phyloP scores from a whole-genome alignment of 2,113 vertebrate species.

The Cyprinus carpio region DNA sequence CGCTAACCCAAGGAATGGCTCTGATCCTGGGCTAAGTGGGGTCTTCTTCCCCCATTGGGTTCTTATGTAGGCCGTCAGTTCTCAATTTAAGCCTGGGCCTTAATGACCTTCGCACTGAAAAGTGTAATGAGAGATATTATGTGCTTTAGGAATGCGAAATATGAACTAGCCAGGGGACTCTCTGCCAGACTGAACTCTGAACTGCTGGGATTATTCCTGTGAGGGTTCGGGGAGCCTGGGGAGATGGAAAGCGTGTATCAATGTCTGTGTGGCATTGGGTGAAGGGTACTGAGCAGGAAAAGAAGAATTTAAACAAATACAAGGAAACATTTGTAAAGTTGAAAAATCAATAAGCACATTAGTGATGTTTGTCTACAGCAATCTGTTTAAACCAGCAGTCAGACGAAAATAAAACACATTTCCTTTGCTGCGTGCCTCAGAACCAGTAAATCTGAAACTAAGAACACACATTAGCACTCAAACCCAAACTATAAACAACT shows the following conservation, averaged over 20 bases:
- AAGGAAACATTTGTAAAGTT: conserved; percentile 24
- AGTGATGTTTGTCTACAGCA: conserved; percentile 29
- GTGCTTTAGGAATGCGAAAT: conserved; percentile 54
- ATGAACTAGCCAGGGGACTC: conserved; percentile 61
- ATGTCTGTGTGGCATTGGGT: background rate
- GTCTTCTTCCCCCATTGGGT: conserved; percentile 48
- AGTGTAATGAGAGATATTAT: conserved; percentile 62
- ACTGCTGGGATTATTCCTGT: conserved; percentile 67
- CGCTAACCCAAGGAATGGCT: conserved; percentile 55
- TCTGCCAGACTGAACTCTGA: conserved; percentile 63
- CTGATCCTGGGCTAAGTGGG: conserved; percentile 57
- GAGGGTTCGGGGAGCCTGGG: conserved; percentile 48
- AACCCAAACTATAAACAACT: conserved; percentile 8
- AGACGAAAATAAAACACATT: background rate
- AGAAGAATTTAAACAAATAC: conserved; percentile 26
- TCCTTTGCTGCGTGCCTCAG: background rate
- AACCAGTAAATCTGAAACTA: conserved; percentile 12
- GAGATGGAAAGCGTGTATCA: background rate
- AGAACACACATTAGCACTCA: conserved; percentile 18
- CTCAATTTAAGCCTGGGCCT: conserved; percentile 46
- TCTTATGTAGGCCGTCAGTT: conserved; percentile 49
- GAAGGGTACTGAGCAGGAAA: background rate
- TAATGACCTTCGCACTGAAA: conserved; percentile 29
- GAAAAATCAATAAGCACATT: conserved; percentile 43
- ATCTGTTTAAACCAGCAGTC: conserved; percentile 16